Evolutionary conservation across 2,797 vertebrate genomes (phyloP), one percentile per base, ranked within the genome.

Genomic region (Anguilla megastoma): DNA sequence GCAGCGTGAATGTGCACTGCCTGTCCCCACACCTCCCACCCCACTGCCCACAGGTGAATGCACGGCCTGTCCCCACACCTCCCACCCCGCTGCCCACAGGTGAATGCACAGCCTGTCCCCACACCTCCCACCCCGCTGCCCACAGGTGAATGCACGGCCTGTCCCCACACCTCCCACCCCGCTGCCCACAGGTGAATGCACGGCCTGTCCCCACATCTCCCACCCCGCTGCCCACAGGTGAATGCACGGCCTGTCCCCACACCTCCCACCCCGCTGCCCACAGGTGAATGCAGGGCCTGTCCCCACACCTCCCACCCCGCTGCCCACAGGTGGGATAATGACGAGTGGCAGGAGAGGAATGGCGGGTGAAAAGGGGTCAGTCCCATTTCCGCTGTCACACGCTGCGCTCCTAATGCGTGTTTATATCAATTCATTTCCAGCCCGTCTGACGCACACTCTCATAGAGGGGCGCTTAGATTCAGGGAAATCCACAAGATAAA

Each of bases 331-430:
- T 48, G 27, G n/a, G 10, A 12, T 82, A 82, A 82, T 82, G 16
- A 82, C 3, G 79, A 82, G 14, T 82, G 79, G 50, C 79, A 50
- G 79, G 41, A 82, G 16, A 41, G 16, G 79, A 50, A 82, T 8
- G n/a, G 79, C 41, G 18, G 79, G 79, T 82, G 41, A 82, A 50
- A 82, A n/a, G 45, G 79, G 45, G 79, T 82, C 79, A 82, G 48
- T 82, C 41, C 79, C 33, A 82, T 82, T 82, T 82, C 41, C 79
- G 16, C 4, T 18, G 18, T 1, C 5, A 2, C 12, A 0, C 41
- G 5, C 27, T 3, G 16, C 21, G 36, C 36, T 41, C 36, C 21
- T 82, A 24, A 24, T 82, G n/a, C 21, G 8, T 10, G 3, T 82
- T 21, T 45, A 48, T 48, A 48, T 18, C 45, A 82, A 82, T n/a